These are phyloP conservation scores for Phrynocephalus versicolor DNA, from an alignment of 2,113 vertebrate genomes.

Conservation along the genomic window DNA sequence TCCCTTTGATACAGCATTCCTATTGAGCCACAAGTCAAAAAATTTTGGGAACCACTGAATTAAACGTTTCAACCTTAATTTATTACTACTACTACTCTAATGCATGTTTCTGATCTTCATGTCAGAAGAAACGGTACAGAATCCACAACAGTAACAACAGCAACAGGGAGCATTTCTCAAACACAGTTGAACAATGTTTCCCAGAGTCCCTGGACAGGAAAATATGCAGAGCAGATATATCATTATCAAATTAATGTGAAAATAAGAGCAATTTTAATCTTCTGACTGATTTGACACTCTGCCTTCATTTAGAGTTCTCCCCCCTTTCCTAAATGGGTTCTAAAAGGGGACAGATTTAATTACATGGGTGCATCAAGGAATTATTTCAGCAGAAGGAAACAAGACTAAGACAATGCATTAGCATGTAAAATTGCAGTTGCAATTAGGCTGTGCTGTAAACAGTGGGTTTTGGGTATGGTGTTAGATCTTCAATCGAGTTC, in stretches of 20 bases:
- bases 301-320: conserved; percentile 3
- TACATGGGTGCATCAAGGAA: conserved; percentile 7
- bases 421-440: conserved; percentile 35
- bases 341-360: conserved; percentile 40
- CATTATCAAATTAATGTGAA: conserved; percentile 29
- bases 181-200: neutral
- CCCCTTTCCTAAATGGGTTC: conserved; percentile 14
- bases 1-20: too few species aligned
- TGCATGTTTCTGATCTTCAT: neutral
- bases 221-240: conserved; percentile 17
- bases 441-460: conserved; percentile 25
- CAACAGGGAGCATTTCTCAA: neutral
- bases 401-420: neutral
- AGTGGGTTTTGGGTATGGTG: conserved; percentile 23
- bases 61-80: too few species aligned
- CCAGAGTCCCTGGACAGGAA: neutral
- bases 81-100: neutral
- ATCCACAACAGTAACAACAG: neutral
- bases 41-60: too few species aligned
- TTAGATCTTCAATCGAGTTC: conserved; percentile 19
- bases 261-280: conserved; percentile 26
- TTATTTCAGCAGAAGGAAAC: conserved; percentile 22
- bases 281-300: conserved; percentile 27
- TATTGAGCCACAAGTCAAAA: too few species aligned
- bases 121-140: neutral